Evolutionary conservation across 2,888 invertebrate genomes (phyloP), one percentile per base, ranked within the genome.

Genomic region (Drosophila putrida): DNA sequence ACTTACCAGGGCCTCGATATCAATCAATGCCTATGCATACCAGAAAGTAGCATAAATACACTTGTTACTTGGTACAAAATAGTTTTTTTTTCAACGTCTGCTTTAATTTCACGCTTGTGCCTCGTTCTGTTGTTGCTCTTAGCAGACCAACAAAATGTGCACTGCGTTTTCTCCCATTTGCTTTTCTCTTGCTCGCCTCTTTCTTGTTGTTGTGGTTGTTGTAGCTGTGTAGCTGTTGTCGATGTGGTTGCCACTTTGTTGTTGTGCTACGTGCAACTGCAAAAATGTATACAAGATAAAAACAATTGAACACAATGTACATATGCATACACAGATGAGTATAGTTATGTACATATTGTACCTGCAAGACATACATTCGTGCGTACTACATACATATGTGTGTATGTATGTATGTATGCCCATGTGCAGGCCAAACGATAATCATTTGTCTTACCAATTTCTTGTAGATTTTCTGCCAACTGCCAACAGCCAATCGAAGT

Each of bases 361-460:
- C 47, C 58, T 49, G 39, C 44, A 28, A 51, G 33, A n/a, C 47
- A 49, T 62, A 49, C 6, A 13, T 44, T 46, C 61, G 44, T 57
- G 46, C 55, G 46, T 58, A 64, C 64, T 60, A 25, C 33, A 35
- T 43, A 31, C 39, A 13, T 44, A 43, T 35, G 41, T 15, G 25
- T 44, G 53, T 25, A 31, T 39, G 53, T 25, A 31, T 39, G 35
- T 50, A 13, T 46, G 38, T 64, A 39, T 41, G 53, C 49, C 58
- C 55, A 60, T 69, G 53, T 79, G 76, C 70, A 79, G 57, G 60
- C 74, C 46, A 41, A 55, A 51, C 61, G 47, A 54, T 66, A 62
- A 65, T 74, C 13, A 67, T 65, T 67, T 59, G 66, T 64, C 67
- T 81, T 83, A 81, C 86, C 81, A 80, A 86, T 71, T 49, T 78